phyloP scores from a whole-genome alignment of 2,113 vertebrate genomes.

The Cercopithecus mona region DNA sequence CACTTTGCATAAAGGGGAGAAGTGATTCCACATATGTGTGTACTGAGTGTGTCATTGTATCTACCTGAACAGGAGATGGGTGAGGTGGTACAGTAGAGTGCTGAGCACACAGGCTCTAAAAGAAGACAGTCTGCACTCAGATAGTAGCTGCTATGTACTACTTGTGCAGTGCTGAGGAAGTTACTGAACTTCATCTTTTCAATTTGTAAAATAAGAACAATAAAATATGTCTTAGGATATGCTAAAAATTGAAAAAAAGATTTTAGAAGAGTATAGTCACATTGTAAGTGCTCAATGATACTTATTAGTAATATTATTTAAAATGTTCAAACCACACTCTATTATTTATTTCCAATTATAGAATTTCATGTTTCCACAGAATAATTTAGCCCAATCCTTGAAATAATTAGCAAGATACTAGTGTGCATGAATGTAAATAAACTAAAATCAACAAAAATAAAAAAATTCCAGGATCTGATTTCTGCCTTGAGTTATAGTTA shows the following conservation, averaged over 20 bases:
- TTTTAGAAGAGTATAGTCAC: neutral
- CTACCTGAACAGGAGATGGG: no score
- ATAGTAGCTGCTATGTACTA: neutral
- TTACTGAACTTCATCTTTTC: neutral
- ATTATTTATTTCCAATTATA: neutral
- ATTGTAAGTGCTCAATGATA: neutral
- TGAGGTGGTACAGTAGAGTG: no score
- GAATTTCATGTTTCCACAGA: neutral
- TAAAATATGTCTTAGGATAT: neutral
- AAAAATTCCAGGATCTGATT: neutral
- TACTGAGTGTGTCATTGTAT: fast-evolving
- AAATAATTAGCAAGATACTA: neutral
- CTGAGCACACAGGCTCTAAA: neutral
- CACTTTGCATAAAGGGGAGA: neutral
- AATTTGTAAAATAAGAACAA: neutral
- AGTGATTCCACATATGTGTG: neutral
- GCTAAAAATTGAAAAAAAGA: neutral
- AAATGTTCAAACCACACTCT: neutral
- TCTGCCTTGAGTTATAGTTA: neutral
- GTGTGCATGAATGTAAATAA: neutral
- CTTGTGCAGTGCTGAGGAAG: neutral
- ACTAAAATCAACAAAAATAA: neutral
- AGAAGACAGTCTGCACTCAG: neutral
- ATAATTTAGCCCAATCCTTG: neutral
- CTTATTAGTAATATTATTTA: neutral